Base-by-base conservation (phyloP, 2,113 vertebrate genomes). In the Hydrochoerus hydrochaeris region DNA sequence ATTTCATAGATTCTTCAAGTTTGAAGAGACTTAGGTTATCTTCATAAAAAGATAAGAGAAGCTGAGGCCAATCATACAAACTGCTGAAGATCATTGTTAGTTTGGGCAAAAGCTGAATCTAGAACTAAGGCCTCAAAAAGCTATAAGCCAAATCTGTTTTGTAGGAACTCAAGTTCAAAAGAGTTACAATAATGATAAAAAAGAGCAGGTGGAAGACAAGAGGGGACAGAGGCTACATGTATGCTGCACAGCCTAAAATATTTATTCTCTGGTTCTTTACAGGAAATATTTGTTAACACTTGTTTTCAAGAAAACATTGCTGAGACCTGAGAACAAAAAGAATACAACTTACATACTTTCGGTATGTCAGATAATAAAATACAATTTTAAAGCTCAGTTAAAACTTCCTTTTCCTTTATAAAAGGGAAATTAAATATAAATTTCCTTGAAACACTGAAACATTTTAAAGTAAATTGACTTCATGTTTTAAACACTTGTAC, bases 401-500 rank as follows among this genome's bases (percentile, higher is more conserved):
- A 93, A 90, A 69, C 22, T 91, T 90, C 44, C n/a, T n/a, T n/a
- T n/a, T n/a, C n/a, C n/a, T 85, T 85, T 54, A 65, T 65, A 90
- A 96, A 88, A 49, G 52, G 7, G 7, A 5, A 91, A 94, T 41
- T 85, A 91, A 63, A 77, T n/a, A 85, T 69, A 5, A 44, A 60
- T 93, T 94, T 22, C n/a, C 41, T 44, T 16, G 89, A 95, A 89
- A 94, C 17, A 94, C 2, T 19, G 24, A 78, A 86, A 82, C 88
- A 90, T 92, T 98, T 75, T 97, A 94, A 91, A 90, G 85, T 60
- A 97, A 95, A 96, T 80, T 89, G 77, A 97, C 93, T 97, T 97
- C 95, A 94, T 32, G 0, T 98, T 98, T 96, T 97, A 97, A 98
- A 96, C 95, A 97, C 91, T 96, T 98, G 89, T 97, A 90, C 71